phyloP scores from a whole-genome alignment of 2,797 vertebrate species.

The Phrynocephalus forsythii region DNA sequence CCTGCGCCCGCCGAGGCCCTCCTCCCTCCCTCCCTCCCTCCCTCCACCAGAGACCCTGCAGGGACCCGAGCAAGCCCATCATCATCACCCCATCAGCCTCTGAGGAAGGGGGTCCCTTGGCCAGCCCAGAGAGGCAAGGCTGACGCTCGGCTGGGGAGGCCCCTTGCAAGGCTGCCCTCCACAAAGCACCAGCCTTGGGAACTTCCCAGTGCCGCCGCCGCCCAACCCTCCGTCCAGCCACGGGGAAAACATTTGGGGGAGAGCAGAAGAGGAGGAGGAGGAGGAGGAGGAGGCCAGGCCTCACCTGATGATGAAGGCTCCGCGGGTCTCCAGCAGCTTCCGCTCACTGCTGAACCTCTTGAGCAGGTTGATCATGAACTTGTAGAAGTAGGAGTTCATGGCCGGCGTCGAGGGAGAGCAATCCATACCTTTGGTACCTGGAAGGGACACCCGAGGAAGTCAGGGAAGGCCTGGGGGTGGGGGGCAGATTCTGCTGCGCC shows the following conservation, averaged over 20 bases:
- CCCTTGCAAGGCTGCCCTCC: background rate
- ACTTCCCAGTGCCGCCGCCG: too few relatives aligned
- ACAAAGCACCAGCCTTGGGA: too few relatives aligned
- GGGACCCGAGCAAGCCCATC: background rate
- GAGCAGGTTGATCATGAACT: slow-evolving; percentile 98
- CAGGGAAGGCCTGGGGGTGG: background rate
- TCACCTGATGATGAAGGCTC: slow-evolving; percentile 95
- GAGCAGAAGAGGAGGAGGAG: background rate
- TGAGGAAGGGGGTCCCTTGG: background rate
- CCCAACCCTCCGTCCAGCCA: too few relatives aligned
- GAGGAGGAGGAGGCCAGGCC: background rate
- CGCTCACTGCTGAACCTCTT: slow-evolving; percentile 94
- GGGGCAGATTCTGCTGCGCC: too few relatives aligned
- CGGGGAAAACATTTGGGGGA: too few relatives aligned
- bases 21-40: background rate
- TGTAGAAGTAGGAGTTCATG: slow-evolving; percentile 99
- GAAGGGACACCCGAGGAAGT: background rate
- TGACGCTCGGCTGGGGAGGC: background rate
- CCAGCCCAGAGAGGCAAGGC: too few relatives aligned
- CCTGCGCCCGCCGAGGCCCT: background rate
- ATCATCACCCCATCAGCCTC: too few relatives aligned
- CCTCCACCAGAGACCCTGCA: background rate
- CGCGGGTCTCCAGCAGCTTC: slow-evolving; percentile 92
- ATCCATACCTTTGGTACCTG: slow-evolving; percentile 84
- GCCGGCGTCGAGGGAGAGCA: slow-evolving; percentile 93